Evolutionary conservation across 23 tunicate genomes (phyloP).

Genomic region (Halocynthia roretzi): DNA sequence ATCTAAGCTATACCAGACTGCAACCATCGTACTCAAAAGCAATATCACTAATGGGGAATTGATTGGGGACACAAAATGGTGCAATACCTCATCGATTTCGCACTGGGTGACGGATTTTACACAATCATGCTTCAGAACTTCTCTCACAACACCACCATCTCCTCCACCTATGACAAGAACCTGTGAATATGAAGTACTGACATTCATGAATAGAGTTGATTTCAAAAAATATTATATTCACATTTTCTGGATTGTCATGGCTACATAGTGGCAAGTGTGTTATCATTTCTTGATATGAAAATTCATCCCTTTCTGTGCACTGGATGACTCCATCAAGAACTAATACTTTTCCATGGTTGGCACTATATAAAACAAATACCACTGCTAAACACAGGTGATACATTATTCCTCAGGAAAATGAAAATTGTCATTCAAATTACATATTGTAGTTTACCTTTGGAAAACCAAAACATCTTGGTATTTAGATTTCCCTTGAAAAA

Average conservation of each 20-base stretch:
- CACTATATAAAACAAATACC: slow-evolving; percentile 19
- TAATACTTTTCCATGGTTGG: slow-evolving; percentile 80
- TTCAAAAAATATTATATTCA: neutral
- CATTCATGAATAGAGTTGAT: neutral
- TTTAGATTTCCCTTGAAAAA: slow-evolving; percentile 75
- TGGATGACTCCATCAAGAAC: slow-evolving; percentile 95
- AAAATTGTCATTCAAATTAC: neutral
- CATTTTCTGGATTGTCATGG: slow-evolving; percentile 75
- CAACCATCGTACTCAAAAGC: too few species aligned
- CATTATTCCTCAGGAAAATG: neutral
- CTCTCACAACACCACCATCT: slow-evolving; percentile 87
- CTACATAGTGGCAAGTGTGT: slow-evolving; percentile 75
- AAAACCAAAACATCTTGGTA: slow-evolving; percentile 83
- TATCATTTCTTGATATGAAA: slow-evolving; percentile 88
- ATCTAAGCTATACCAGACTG: too few species aligned
- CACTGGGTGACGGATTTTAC: slow-evolving; percentile 66
- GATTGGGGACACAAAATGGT: too few species aligned
- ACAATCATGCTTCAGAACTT: slow-evolving; percentile 64
- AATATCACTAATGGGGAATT: too few species aligned
- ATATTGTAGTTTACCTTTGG: slow-evolving; percentile 44
- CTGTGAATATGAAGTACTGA: slow-evolving; percentile 14
- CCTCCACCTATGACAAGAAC: slow-evolving; percentile 93
- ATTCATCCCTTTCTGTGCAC: slow-evolving; percentile 95
- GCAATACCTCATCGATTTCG: slow-evolving; percentile 71
- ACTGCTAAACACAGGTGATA: neutral